These are phyloP conservation scores for Lasiommata megera DNA, from an alignment of 2,888 invertebrate genomes.

Conservation along the genomic window DNA sequence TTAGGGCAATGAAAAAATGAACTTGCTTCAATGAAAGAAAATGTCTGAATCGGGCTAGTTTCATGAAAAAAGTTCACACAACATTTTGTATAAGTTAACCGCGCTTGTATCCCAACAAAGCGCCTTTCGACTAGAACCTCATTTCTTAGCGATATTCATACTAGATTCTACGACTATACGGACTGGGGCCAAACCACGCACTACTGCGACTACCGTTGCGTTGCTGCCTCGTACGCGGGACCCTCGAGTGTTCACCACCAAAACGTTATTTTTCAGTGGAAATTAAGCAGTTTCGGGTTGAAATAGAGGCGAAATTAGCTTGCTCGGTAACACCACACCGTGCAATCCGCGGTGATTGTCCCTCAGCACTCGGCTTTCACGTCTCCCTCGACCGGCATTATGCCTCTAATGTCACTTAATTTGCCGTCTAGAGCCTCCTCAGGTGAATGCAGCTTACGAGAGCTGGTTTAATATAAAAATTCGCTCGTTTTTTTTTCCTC, in stretches of 20 bases:
- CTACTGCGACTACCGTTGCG: conserved; percentile 49
- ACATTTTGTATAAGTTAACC: conserved; percentile 35
- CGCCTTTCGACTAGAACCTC: conserved; percentile 41
- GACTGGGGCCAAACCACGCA: conserved; percentile 32
- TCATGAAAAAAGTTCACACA: conserved; percentile 31
- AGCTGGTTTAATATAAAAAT: conserved; percentile 77
- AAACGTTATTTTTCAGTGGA: conserved; percentile 23
- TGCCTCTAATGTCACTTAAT: conserved; percentile 79
- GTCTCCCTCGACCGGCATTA: conserved; percentile 70
- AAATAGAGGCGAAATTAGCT: conserved; percentile 31
- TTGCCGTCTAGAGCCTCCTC: conserved; percentile 77
- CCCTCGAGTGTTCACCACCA: conserved; percentile 24
- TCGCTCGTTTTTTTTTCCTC: conserved; percentile 55
- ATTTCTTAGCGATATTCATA: conserved; percentile 37
- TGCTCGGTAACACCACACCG: conserved; percentile 26
- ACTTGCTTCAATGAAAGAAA: conserved; percentile 22
- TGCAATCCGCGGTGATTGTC: conserved; percentile 40
- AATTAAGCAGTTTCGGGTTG: conserved; percentile 26
- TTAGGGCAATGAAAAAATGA: conserved; percentile 15
- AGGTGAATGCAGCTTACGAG: conserved; percentile 72
- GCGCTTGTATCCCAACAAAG: conserved; percentile 43
- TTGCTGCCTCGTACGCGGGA: conserved; percentile 33
- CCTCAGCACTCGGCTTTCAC: conserved; percentile 71
- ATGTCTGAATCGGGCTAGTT: conserved; percentile 27
- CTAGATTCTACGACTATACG: conserved; percentile 31